phyloP scores from a whole-genome alignment of 2,113 vertebrate species.

The Labeo catla region DNA sequence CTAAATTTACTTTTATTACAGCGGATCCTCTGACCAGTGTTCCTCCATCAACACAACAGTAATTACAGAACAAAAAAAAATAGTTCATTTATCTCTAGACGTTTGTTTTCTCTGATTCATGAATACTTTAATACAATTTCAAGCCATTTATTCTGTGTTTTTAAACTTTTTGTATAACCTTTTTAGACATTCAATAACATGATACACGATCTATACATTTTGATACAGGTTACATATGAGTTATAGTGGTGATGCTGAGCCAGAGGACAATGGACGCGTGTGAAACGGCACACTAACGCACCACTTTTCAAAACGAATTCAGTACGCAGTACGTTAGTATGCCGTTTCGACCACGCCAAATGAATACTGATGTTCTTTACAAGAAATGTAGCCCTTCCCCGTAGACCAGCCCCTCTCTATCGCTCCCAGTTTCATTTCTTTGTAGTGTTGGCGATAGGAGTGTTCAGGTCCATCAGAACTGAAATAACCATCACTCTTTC shows the following conservation, averaged over 20 bases:
- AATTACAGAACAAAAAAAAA: conserved; percentile 99
- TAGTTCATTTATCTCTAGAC: conserved; percentile 92
- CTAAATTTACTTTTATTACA: conserved; percentile 99
- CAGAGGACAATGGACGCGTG: conserved; percentile 73
- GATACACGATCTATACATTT: conserved; percentile 99
- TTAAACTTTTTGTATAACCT: conserved; percentile 70
- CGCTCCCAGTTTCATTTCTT: conserved; percentile 48
- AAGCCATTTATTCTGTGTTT: conserved; percentile 74
- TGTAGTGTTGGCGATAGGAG: conserved; percentile 60
- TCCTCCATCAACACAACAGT: conserved; percentile 96
- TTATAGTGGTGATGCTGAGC: conserved; percentile 93
- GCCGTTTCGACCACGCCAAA: conserved; percentile 7
- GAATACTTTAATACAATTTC: conserved; percentile 78
- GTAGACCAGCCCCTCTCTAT: conserved; percentile 63
- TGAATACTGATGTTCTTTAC: conserved; percentile 97
- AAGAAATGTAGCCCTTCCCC: conserved; percentile 80
- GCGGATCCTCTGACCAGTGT: conserved; percentile 93
- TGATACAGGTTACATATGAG: conserved; percentile 97
- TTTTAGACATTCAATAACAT: conserved; percentile 93
- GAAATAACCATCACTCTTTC: conserved; percentile 55
- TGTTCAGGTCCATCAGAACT: conserved; percentile 37
- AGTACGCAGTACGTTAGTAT: not conserved
- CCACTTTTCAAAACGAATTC: not conserved
- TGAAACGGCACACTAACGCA: not conserved
- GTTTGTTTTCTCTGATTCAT: conserved; percentile 76